phyloP scores from a whole-genome alignment of 23 tunicate species.

The Clavelina lepadiformis region DNA sequence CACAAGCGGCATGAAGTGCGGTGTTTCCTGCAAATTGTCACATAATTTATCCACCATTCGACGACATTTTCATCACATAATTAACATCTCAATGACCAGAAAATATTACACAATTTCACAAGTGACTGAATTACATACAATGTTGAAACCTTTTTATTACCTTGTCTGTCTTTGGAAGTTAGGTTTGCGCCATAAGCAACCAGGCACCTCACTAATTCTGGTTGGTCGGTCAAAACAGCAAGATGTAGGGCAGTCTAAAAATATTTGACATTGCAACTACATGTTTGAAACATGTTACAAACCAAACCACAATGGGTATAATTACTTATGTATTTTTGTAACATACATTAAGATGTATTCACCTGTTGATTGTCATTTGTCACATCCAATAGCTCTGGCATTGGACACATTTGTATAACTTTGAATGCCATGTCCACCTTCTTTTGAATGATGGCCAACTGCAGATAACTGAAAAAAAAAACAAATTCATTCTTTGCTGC shows the following conservation, averaged over 20 bases:
- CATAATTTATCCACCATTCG: not conserved
- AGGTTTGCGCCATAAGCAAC: constrained; percentile 72
- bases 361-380: constrained; percentile 31
- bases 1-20: constrained; percentile 66
- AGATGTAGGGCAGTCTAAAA: constrained; percentile 67
- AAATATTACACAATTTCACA: not conserved
- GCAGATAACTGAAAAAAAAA: constrained; percentile 34
- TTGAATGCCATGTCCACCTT: constrained; percentile 39
- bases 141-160: constrained; percentile 5
- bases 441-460: constrained; percentile 61
- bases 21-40: constrained; percentile 39
- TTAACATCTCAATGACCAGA: not conserved
- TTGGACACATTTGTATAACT: constrained; percentile 42
- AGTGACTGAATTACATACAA: not conserved
- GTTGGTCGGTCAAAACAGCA: constrained; percentile 62
- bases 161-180: constrained; percentile 32
- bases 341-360: not conserved
- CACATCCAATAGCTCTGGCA: constrained; percentile 30
- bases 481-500: not conserved
- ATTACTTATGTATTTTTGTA: not conserved
- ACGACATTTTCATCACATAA: not conserved
- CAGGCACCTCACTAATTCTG: constrained; percentile 50
- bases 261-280: not conserved
- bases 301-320: not conserved
- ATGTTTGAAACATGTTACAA: not conserved